Evolutionary conservation across 2,797 vertebrate species (phyloP).

Genomic region (Smutsia gigantea): DNA sequence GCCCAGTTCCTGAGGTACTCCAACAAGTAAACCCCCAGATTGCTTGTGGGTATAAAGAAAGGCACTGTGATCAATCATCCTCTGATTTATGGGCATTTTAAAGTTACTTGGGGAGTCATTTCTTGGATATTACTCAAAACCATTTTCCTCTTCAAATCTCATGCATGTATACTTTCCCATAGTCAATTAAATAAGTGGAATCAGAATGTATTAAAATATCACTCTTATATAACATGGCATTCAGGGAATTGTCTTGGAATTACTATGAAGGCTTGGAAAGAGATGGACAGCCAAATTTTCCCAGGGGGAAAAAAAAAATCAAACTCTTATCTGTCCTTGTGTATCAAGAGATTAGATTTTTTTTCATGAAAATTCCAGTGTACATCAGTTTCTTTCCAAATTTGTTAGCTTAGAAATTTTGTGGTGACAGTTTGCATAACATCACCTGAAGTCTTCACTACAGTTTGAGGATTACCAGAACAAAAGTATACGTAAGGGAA

Average conservation of each 20-base stretch:
- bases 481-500: not conserved
- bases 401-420: constrained; percentile 22
- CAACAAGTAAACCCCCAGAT: not conserved
- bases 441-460: not conserved
- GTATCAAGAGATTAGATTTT: not conserved
- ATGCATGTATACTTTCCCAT: constrained; percentile 4
- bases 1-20: constrained; percentile 42
- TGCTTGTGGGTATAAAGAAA: not conserved
- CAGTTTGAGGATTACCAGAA: constrained; percentile 12
- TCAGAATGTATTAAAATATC: constrained; percentile 61
- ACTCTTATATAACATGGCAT: constrained; percentile 50
- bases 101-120: constrained; percentile 68
- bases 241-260: constrained; percentile 63
- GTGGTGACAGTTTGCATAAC: not conserved
- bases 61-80: not conserved
- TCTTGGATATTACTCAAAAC: constrained; percentile 66
- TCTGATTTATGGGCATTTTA: not conserved
- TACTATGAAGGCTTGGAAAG: constrained; percentile 32
- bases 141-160: constrained; percentile 76
- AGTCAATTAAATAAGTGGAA: constrained; percentile 64
- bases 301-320: not conserved
- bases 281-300: not conserved
- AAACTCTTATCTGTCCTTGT: constrained; percentile 53
- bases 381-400: constrained; percentile 18
- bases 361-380: not conserved